phyloP scores from a whole-genome alignment of 2,888 invertebrate species.

The Busseola fusca region DNA sequence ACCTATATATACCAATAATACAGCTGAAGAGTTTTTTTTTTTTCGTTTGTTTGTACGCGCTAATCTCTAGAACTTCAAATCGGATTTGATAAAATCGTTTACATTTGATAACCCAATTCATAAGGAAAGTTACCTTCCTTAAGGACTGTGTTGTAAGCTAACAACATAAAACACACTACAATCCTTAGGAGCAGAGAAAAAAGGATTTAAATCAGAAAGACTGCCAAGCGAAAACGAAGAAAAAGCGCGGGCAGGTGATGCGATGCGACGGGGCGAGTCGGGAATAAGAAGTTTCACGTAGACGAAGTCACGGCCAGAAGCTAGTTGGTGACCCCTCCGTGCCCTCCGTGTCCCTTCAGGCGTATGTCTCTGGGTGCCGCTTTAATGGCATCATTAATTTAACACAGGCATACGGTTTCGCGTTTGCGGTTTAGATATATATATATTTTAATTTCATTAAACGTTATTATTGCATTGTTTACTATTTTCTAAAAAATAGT shows the following conservation, averaged over 20 bases:
- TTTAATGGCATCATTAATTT: not conserved
- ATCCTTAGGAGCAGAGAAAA: not conserved
- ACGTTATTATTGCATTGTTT: not conserved
- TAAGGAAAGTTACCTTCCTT: not conserved
- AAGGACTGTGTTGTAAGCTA: too few species aligned
- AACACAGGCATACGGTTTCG: not conserved
- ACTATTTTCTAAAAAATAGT: not conserved
- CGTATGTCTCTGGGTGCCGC: not conserved
- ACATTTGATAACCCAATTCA: not conserved
- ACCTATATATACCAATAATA: not conserved
- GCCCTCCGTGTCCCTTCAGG: too few species aligned
- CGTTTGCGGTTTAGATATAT: not conserved
- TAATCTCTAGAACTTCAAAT: not conserved
- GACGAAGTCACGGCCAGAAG: too few species aligned
- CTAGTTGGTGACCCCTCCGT: too few species aligned
- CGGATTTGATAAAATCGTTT: too few species aligned
- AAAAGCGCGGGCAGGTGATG: not conserved
- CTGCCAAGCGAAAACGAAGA: not conserved
- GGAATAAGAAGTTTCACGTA: not conserved
- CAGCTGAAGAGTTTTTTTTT: not conserved
- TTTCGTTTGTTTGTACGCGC: not conserved
- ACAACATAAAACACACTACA: too few species aligned
- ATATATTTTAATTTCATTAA: not conserved
- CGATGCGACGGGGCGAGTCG: not conserved
- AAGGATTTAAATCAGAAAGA: not conserved